Evolutionary conservation across 2,113 vertebrate genomes (phyloP), one percentile per base, ranked within the genome.

Genomic region (Dromas ardeola): DNA sequence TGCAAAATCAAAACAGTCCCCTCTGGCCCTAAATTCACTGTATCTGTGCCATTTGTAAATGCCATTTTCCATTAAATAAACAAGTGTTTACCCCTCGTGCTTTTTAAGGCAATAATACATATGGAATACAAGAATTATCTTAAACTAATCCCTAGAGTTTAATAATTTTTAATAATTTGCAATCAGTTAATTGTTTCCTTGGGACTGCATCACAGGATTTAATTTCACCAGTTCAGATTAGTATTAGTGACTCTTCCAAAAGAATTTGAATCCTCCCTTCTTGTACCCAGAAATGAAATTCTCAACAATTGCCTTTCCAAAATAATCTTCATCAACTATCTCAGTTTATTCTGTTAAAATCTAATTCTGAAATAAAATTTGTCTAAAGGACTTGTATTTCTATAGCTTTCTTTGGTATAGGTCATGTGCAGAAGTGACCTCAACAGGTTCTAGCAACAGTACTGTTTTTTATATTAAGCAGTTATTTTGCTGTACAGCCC

Each of bases 111-210:
- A 86, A 25, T 88, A 88, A 93, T 93, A 76, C 76, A 63, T 96
- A 97, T 50, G 21, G 88, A 92, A 79, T 65, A 78, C 16, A 95
- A 93, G 49, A 96, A 93, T 97, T 96, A 92, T 85, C 38, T 82
- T 95, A 81, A 94, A 88, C 42, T 95, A 95, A 96, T 97, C 93
- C 92, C 62, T 52, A 5, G 81, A 88, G 17, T 81, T 90, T 40
- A 95, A 93, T 95, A 83, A 30, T 92, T 93, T 95, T 95, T 76
- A 96, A 90, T 95, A 91, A 93, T 89, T 97, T 96, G 20, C 65
- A 89, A 95, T 97, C 88, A 95, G 93, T 97, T 96, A 96, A 97
- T 97, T 96, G 84, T 95, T 88, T 97, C 43, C 56, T 95, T 96
- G 18, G 71, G 86, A 42, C 45, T 80, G 32, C 77, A 79, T 91